Conservation (phyloP, 2,888 invertebrate genomes). For the Drosophila vallismaia region DNA sequence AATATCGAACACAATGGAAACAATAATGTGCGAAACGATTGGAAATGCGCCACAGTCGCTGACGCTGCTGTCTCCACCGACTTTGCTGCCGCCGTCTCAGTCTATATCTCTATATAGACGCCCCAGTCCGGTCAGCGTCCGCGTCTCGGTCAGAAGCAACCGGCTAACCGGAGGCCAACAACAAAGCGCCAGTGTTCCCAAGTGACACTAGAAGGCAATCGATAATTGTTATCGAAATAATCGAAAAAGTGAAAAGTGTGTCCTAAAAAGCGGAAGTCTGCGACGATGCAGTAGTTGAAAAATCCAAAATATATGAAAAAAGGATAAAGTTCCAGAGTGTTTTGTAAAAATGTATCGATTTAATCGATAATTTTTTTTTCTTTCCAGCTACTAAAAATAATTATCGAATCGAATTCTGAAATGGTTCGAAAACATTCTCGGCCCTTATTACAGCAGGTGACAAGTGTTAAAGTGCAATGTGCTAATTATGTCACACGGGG, state of each 20-base stretch:
- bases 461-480: constrained; percentile 71
- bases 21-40: constrained; percentile 79
- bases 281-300: neutral
- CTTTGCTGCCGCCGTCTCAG: constrained; percentile 28
- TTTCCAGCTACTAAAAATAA: neutral
- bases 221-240: constrained; percentile 78
- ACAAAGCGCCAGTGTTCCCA: no score
- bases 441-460: constrained; percentile 24
- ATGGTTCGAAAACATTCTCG: constrained; percentile 8
- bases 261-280: neutral
- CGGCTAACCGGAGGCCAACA: constrained; percentile 49
- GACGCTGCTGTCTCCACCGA: constrained; percentile 40
- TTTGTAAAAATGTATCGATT: neutral
- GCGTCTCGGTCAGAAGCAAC: constrained; percentile 68
- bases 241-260: constrained; percentile 2
- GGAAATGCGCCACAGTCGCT: constrained; percentile 70
- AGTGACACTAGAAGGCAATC: constrained; percentile 45
- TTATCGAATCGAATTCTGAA: neutral
- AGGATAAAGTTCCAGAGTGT: neutral
- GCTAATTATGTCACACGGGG: constrained; percentile 72
- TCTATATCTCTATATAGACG: constrained; percentile 38
- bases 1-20: constrained; percentile 80
- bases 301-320: neutral
- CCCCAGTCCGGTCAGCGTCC: constrained; percentile 66
- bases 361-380: neutral